Base-by-base conservation (phyloP, 2,888 invertebrate genomes). In the Deroplatys truncata region DNA sequence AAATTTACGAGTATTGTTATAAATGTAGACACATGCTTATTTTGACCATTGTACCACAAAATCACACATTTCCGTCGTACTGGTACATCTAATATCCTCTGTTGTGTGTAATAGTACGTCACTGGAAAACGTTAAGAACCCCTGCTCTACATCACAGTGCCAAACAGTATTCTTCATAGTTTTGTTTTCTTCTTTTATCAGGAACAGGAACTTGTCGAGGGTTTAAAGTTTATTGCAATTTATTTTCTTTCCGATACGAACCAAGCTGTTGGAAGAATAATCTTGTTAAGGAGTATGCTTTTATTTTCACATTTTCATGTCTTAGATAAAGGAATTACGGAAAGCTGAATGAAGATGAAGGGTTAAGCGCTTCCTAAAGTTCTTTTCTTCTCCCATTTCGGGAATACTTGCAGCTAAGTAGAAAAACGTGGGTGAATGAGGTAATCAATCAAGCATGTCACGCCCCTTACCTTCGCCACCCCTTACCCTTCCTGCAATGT, bases 361-460 rank as follows among this genome's bases (percentile, higher is more conserved):
- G 56, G 56, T 72, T 72, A 72, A 20, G 56, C 56, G 56, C 25
- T 72, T 72, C 56, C 25, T 72, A 72, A 72, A 72, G 20, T 72
- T 72, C 56, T 72, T 72, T 72, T 72, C 56, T 72, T 72, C 20
- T 20, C 20, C 56, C 25, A 72, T 72, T 72, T 72, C 56, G 25
- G 56, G 56, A 72, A 72, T 72, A 72, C 56, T 72, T 72, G 56
- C 25, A 72, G 56, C 56, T 72, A 72, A 72, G 56, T 72, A 72
- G 56, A 72, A 72, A 72, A 72, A 25, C 56, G 56, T 72, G 25
- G 56, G 56, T 72, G 56, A 35, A n/a, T 29, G 84, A 83, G 20
- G 87, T 82, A 86, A 87, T 87, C 87, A 87, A 87, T 87, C 87
- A 87, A 82, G 82, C 31, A 82, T 35, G 87, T 87, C 87, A 87